Conservation (phyloP, 2,113 vertebrate species). For the Tringa solitaria region DNA sequence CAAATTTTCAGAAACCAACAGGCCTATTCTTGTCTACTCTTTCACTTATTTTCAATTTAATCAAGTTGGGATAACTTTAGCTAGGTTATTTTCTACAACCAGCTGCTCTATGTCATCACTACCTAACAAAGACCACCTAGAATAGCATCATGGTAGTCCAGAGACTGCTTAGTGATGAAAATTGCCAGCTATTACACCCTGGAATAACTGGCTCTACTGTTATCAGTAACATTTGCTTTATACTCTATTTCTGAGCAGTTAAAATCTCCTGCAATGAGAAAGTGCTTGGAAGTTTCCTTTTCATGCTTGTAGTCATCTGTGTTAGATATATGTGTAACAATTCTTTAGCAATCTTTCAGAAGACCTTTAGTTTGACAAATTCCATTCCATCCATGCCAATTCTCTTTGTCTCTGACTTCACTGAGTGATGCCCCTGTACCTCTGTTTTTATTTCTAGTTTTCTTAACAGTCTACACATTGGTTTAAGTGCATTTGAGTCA, state of each 20-base stretch:
- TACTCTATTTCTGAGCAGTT: neutral
- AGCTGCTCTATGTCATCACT: slow-evolving; percentile 59
- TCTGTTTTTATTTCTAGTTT: neutral
- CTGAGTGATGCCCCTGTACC: neutral
- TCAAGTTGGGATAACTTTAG: slow-evolving; percentile 47
- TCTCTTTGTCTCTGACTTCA: neutral
- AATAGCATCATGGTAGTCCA: slow-evolving; percentile 36
- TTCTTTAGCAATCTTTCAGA: neutral
- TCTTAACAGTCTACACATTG: neutral
- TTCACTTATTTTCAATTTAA: slow-evolving; percentile 1
- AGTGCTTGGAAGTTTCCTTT: neutral
- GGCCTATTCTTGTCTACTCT: neutral
- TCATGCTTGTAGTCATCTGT: neutral
- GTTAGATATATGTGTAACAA: neutral
- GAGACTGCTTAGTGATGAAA: slow-evolving; percentile 39
- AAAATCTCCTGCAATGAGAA: neutral
- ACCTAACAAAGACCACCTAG: slow-evolving; percentile 51
- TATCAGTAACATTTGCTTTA: slow-evolving; percentile 26
- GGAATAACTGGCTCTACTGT: neutral
- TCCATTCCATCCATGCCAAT: neutral
- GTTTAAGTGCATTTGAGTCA: neutral
- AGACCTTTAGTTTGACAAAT: neutral
- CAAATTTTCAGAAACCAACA: neutral
- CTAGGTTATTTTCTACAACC: slow-evolving; percentile 56
- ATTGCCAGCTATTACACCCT: slow-evolving; percentile 26